phyloP scores from a whole-genome alignment of 2,888 invertebrate species.

The Latrodectus elegans region DNA sequence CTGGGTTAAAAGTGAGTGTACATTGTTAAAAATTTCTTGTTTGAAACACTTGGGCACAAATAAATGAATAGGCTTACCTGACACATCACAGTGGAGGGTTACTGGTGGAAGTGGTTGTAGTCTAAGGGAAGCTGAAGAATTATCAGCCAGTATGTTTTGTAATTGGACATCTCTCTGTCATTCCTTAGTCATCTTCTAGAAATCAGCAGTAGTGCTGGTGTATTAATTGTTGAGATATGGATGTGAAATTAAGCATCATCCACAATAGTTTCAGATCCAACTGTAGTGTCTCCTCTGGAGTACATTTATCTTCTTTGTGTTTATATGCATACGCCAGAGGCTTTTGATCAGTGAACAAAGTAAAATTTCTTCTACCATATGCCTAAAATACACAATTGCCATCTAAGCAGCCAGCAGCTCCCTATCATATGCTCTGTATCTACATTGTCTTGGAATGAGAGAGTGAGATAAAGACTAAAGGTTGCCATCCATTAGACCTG shows the following conservation, averaged over 20 bases:
- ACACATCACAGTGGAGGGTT: no score
- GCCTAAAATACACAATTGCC: background rate
- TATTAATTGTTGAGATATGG: no score
- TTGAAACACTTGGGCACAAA: no score
- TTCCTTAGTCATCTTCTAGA: no score
- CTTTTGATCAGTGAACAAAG: conserved; percentile 3
- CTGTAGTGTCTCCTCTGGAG: background rate
- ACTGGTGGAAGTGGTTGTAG: no score
- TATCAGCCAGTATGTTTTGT: no score
- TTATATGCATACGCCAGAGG: background rate
- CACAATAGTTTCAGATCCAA: background rate
- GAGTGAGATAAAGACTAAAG: background rate
- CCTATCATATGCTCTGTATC: background rate
- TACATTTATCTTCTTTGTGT: background rate
- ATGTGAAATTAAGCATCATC: background rate
- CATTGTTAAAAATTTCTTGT: no score
- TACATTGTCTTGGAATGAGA: background rate
- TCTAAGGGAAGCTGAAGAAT: no score
- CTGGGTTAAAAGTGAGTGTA: no score
- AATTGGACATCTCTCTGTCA: no score
- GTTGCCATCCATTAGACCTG: background rate
- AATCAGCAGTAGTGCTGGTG: no score
- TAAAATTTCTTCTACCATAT: background rate
- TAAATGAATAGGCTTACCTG: no score
- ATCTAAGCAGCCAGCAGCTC: background rate